Conservation (phyloP, 2,797 vertebrate genomes). For the Manis pentadactyla region DNA sequence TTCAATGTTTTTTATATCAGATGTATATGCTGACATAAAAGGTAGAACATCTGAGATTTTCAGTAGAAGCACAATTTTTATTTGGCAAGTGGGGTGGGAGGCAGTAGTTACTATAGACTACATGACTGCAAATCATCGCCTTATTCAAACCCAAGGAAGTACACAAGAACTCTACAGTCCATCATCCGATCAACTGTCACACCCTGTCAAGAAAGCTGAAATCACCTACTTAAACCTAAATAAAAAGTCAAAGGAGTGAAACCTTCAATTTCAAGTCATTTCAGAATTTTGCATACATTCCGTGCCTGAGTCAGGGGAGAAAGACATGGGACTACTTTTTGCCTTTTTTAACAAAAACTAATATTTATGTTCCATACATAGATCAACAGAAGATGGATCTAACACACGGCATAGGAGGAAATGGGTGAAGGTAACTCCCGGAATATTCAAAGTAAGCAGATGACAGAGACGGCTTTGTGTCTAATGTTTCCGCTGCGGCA, state of each 20-base stretch:
- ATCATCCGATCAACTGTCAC: not conserved
- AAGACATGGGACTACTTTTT: not conserved
- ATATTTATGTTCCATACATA: not conserved
- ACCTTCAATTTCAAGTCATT: conserved; percentile 27
- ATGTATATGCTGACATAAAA: not conserved
- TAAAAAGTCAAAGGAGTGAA: conserved; percentile 41
- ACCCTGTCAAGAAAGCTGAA: not conserved
- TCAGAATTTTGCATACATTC: not conserved
- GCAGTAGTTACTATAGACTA: not conserved
- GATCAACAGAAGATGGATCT: not conserved
- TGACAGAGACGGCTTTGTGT: not conserved
- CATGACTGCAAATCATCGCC: not conserved
- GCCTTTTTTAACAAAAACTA: not conserved
- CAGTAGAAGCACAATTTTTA: not conserved
- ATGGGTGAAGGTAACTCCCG: not conserved
- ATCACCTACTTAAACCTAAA: conserved; percentile 35
- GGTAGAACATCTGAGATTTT: not conserved
- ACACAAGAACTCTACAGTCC: not conserved
- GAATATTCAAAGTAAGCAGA: not conserved
- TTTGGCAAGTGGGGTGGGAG: not conserved
- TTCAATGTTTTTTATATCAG: not conserved
- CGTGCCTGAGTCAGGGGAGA: not conserved
- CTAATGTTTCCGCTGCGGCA: accelerated
- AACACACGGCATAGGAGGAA: not conserved
- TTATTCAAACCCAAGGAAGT: not conserved